Base-by-base conservation (phyloP, 2,888 invertebrate species). In the Trypoxylon attenuatum region DNA sequence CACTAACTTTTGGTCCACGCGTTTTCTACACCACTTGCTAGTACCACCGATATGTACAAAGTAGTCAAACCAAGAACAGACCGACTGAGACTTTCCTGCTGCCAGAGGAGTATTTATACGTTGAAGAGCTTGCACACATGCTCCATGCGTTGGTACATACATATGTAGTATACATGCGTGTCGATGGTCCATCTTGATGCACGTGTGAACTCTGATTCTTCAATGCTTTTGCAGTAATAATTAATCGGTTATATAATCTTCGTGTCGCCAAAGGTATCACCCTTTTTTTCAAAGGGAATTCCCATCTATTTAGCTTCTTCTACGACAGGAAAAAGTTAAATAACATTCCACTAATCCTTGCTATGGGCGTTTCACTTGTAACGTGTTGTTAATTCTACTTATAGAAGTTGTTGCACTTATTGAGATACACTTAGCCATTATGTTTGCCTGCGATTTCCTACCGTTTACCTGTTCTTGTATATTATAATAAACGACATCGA, bases 31-130 rank as follows among this genome's bases (percentile, higher is more conserved):
- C 29, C 23, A 42, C 50, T 52, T 23, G 13, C 27, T 46, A 46
- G 41, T 25, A 42, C 27, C 45, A 33, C 43, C 25, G 56, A 33
- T 33, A n/a, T n/a, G n/a, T n/a, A 53, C 18, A 52, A 43, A 58
- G 65, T 60, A 19, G 51, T 42, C 23, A 51, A 58, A 69, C 71
- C 60, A 56, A 72, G 70, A 70, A 55, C 54, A 68, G 64, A 67
- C 58, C 60, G 71, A 81, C 82, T 79, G 81, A 80, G 70, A 70
- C 72, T 77, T 78, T 77, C 68, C 76, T 60, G 69, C 57, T 76
- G 66, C 71, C 78, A 69, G 71, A 76, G 69, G 78, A 71, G 81
- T 83, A 82, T 82, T 82, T 82, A 82, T 82, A 83, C 76, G 67
- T 73, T 60, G 60, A 72, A 58, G 69, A 69, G 54, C 51, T 63